Evolutionary conservation across 2,113 vertebrate species (phyloP).

Genomic region (Arvicanthis niloticus): DNA sequence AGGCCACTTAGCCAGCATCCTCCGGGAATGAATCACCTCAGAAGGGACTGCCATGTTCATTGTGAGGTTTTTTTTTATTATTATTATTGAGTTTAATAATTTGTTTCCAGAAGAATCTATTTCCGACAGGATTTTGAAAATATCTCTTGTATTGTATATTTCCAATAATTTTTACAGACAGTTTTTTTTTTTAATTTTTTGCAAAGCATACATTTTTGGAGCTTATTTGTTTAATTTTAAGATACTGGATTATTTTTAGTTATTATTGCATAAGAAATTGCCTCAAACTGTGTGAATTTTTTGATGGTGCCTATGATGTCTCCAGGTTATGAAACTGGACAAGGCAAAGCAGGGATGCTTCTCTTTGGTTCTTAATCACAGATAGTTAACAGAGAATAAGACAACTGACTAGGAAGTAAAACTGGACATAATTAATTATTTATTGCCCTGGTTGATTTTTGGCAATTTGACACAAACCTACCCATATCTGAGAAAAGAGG

Average conservation of each 20-base stretch:
- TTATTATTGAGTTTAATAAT: conserved; percentile 3
- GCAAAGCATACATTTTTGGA: not conserved
- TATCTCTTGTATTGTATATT: not conserved
- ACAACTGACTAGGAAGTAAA: not conserved
- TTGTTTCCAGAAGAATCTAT: not conserved
- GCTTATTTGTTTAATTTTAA: conserved; percentile 23
- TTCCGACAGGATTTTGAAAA: not conserved
- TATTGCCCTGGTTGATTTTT: not conserved
- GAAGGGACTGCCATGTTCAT: not conserved
- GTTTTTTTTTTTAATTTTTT: conserved; percentile 37
- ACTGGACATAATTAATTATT: not conserved
- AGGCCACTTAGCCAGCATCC: not conserved
- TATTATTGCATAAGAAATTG: not conserved
- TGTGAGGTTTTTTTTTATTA: not conserved
- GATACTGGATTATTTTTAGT: not conserved
- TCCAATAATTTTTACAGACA: not conserved
- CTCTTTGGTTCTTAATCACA: not conserved
- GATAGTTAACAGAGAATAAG: not conserved
- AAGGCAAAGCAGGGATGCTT: not conserved
- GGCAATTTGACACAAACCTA: not conserved
- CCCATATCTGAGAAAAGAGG: not conserved
- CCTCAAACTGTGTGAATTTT: not conserved
- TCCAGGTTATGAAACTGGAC: not conserved
- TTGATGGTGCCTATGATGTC: not conserved
- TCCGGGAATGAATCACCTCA: not conserved